Percentiles rank a stretch among this genome's conserved stretches.
Conservation (phyloP, 2,113 vertebrate species). For the Microcebus jonahi region DNA sequence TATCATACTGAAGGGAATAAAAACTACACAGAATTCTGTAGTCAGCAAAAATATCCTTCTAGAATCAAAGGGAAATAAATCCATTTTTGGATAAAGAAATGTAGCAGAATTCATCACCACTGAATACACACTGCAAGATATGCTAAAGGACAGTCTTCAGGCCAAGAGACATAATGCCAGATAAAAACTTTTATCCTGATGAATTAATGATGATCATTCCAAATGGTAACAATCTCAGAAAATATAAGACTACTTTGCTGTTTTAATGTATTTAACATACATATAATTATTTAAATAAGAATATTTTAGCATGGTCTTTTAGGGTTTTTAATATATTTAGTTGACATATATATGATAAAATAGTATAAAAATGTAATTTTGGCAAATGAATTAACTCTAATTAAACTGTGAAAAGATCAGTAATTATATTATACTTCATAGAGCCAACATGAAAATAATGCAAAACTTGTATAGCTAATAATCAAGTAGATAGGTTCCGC, state of each 20-base stretch:
- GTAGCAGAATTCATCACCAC: not conserved
- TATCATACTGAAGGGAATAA: not conserved
- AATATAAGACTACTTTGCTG: not conserved
- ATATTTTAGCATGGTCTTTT: not conserved
- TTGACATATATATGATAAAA: not conserved
- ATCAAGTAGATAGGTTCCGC: not conserved
- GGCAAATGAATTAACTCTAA: not conserved
- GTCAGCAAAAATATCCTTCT: not conserved
- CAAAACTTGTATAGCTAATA: not conserved
- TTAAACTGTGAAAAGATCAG: not conserved
- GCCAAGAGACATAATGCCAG: not conserved
- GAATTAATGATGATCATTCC: not conserved
- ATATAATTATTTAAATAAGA: not conserved
- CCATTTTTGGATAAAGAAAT: not conserved
- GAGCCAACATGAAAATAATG: not conserved
- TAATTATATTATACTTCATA: not conserved
- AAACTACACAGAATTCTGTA: not conserved
- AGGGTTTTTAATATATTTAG: not conserved
- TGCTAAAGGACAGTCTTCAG: not conserved
- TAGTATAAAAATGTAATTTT: not conserved
- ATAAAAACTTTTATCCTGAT: not conserved
- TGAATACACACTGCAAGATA: not conserved
- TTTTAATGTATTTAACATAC: not conserved
- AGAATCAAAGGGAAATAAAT: not conserved
- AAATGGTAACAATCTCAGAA: not conserved